Percentiles rank a stretch among this genome's conserved stretches.
Evolutionary conservation across 2,113 vertebrate species (phyloP).

Genomic region (Paradisaea rubra): DNA sequence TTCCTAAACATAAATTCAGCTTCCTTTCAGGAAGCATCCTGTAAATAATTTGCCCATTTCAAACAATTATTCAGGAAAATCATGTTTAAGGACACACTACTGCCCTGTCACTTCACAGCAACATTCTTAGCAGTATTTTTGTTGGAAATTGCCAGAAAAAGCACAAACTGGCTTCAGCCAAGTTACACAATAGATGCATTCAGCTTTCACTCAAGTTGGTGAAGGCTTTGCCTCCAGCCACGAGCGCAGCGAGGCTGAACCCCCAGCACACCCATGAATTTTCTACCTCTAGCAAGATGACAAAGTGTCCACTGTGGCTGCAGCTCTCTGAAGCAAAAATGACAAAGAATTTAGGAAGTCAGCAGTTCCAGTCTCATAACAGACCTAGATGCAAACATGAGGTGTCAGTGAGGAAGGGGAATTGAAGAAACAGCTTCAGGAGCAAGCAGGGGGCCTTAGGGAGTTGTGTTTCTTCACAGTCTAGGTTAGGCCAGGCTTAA

Average conservation of each 20-base stretch:
- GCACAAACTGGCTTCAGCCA: neutral
- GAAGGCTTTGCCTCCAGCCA: neutral
- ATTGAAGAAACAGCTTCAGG: neutral
- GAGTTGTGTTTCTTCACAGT: neutral
- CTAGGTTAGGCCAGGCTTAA: neutral
- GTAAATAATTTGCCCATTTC: constrained; percentile 5
- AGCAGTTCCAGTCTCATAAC: neutral
- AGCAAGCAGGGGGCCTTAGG: neutral
- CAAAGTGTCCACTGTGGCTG: neutral
- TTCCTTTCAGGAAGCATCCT: constrained; percentile 33
- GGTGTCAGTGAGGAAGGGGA: neutral
- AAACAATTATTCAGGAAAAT: constrained; percentile 50
- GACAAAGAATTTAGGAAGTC: neutral
- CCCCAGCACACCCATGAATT: neutral
- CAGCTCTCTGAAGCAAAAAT: neutral
- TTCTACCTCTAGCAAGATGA: neutral
- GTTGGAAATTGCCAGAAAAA: neutral
- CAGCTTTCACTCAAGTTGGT: neutral
- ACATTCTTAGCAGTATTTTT: neutral
- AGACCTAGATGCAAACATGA: neutral
- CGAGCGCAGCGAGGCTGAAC: accelerated
- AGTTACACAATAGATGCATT: neutral
- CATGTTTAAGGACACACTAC: neutral
- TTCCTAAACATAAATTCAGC: constrained; percentile 34
- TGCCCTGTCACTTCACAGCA: neutral